Evolutionary conservation across 1,140 invertebrate genomes (phyloP).

Genomic region (Panagrolaimus sp.): DNA sequence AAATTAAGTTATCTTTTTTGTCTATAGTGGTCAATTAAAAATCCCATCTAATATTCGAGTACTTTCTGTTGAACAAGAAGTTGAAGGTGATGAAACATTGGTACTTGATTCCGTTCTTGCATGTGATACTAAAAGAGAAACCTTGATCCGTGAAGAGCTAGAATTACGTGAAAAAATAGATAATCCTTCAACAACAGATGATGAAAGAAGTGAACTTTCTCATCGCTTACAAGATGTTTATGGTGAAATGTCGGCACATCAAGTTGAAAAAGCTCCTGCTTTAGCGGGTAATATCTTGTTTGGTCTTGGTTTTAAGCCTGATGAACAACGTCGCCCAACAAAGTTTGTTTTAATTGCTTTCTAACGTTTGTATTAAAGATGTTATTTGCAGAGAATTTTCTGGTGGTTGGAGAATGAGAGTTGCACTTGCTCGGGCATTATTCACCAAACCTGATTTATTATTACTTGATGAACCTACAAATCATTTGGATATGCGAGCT

Average conservation of each 20-base stretch:
- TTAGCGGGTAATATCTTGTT: slow-evolving; percentile 79
- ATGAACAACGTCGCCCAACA: slow-evolving; percentile 78
- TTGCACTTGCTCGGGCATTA: slow-evolving; percentile 88
- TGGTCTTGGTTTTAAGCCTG: slow-evolving; percentile 84
- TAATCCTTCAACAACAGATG: slow-evolving; percentile 29
- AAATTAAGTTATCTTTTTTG: background rate
- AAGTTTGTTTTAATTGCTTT: slow-evolving; percentile 58
- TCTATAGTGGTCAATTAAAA: slow-evolving; percentile 65
- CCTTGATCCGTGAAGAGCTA: slow-evolving; percentile 73
- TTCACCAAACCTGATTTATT: slow-evolving; percentile 70
- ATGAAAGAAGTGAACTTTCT: slow-evolving; percentile 27
- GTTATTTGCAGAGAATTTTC: slow-evolving; percentile 71
- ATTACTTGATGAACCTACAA: slow-evolving; percentile 85
- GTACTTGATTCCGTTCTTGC: slow-evolving; percentile 87
- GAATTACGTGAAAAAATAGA: slow-evolving; percentile 61
- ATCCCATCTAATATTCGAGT: slow-evolving; percentile 86
- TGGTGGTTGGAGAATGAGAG: slow-evolving; percentile 95
- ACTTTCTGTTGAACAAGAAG: slow-evolving; percentile 97
- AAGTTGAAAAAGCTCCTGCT: slow-evolving; percentile 90
- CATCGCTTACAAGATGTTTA: slow-evolving; percentile 70
- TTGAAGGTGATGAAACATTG: slow-evolving; percentile 83
- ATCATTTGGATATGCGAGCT: slow-evolving; percentile 98
- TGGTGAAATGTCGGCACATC: slow-evolving; percentile 79
- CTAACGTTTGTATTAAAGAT: background rate
- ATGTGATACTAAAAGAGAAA: slow-evolving; percentile 77